These are phyloP conservation scores for Epinephelus coioides DNA, from an alignment of 2,797 vertebrate genomes.

Conservation along the genomic window DNA sequence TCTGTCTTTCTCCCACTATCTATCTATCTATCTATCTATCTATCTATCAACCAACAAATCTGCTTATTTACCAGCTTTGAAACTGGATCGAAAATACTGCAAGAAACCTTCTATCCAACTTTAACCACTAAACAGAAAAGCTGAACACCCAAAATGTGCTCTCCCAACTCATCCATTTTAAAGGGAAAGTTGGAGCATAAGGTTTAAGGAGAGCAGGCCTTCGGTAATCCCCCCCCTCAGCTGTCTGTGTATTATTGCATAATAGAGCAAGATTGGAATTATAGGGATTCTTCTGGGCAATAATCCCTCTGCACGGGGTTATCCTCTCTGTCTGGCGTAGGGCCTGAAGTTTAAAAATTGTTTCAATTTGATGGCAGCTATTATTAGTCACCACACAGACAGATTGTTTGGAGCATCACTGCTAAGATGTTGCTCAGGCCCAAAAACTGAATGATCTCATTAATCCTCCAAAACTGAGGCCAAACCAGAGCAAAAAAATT, in stretches of 20 bases:
- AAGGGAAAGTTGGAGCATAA: conserved; percentile 74
- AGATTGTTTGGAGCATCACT: conserved; percentile 27
- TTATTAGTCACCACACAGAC: conserved; percentile 39
- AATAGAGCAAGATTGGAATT: conserved; percentile 84
- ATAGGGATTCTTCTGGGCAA: conserved; percentile 78
- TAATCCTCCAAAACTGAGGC: conserved; percentile 28
- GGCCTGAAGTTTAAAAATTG: conserved; percentile 61
- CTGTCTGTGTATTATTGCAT: conserved; percentile 83
- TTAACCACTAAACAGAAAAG: conserved; percentile 13
- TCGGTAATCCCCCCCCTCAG: conserved; percentile 78
- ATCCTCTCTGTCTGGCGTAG: conserved; percentile 66
- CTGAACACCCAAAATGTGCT: conserved; percentile 25
- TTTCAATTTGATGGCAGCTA: conserved; percentile 61
- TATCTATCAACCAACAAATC: not conserved
- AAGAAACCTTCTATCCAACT: not conserved
- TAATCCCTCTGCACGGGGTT: conserved; percentile 77
- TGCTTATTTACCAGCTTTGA: not conserved
- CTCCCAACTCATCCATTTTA: conserved; percentile 51
- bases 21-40: too few relatives aligned
- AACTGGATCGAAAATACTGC: not conserved
- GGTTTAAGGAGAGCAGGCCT: conserved; percentile 72
- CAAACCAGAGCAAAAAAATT: not conserved
- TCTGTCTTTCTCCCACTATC: too few relatives aligned
- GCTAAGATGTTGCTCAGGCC: not conserved
- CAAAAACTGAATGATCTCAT: conserved; percentile 26